Evolutionary conservation across 2,113 vertebrate genomes (phyloP).

Genomic region (Tetrao urogallus): DNA sequence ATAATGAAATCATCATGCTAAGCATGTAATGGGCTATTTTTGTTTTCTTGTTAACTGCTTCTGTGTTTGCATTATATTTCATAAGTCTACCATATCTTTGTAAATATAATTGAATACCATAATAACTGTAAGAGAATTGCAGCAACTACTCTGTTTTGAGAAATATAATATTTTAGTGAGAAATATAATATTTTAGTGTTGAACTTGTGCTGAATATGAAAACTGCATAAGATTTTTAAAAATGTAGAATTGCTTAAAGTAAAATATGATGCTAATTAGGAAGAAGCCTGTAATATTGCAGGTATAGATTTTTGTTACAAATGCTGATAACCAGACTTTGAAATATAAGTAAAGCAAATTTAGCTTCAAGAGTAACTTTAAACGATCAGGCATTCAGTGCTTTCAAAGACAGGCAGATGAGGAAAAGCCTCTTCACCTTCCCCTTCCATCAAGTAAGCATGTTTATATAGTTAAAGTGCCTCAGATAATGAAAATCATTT

Average conservation of each 20-base stretch:
- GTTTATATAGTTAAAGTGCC: not conserved
- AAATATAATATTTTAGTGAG: conserved; percentile 1
- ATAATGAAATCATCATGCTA: conserved; percentile 73
- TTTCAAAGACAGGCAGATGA: not conserved
- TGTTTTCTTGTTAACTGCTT: conserved; percentile 71
- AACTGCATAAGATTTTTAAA: not conserved
- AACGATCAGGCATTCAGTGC: not conserved
- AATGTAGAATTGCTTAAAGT: not conserved
- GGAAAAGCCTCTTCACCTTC: not conserved
- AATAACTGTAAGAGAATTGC: conserved; percentile 66
- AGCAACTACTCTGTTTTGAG: conserved; percentile 50
- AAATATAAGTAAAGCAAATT: not conserved
- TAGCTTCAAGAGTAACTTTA: not conserved
- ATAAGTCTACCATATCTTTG: conserved; percentile 49
- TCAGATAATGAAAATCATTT: not conserved
- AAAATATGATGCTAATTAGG: conserved; percentile 17
- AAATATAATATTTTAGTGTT: not conserved
- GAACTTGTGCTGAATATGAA: not conserved
- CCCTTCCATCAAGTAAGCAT: not conserved
- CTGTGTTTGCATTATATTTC: conserved; percentile 62
- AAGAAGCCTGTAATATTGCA: not conserved
- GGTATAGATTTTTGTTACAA: not conserved
- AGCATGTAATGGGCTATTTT: conserved; percentile 64
- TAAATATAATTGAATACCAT: conserved; percentile 76
- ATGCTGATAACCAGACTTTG: not conserved